Evolutionary conservation across 2,113 vertebrate genomes (phyloP).

Genomic region (Pteropus alecto): DNA sequence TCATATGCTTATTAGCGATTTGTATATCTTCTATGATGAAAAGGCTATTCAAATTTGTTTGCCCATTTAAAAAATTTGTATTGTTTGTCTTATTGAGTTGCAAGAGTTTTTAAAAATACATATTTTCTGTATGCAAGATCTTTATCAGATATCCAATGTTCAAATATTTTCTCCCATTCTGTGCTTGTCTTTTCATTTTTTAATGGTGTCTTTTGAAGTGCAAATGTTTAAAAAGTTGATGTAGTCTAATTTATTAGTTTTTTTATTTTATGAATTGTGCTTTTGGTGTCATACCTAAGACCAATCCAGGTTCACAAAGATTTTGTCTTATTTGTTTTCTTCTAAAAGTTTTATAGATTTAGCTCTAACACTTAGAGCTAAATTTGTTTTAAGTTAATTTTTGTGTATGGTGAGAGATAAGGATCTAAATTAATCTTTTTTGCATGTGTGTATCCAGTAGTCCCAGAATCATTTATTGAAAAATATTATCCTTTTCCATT

Average conservation of each 20-base stretch:
- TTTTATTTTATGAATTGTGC: not conserved
- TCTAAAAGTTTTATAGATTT: not conserved
- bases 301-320: not conserved
- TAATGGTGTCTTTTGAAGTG: slow-evolving; percentile 1
- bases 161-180: not conserved
- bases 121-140: not conserved
- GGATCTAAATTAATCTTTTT: not conserved
- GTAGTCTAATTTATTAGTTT: not conserved
- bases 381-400: slow-evolving; percentile 25
- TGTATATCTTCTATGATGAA: not conserved
- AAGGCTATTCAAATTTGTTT: not conserved
- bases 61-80: not conserved
- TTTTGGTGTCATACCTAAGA: slow-evolving; percentile 19
- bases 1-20: not conserved
- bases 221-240: not conserved
- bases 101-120: not conserved
- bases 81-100: not conserved
- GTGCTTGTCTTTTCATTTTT: slow-evolving; percentile 21
- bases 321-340: not conserved
- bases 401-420: not conserved
- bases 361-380: not conserved
- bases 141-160: slow-evolving; percentile 1
- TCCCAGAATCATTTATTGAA: not conserved
- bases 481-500: not conserved
- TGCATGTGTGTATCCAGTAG: not conserved